Evolutionary conservation across 2,113 vertebrate genomes (phyloP), one percentile per base, ranked within the genome.

Genomic region (Corythoichthys intestinalis): DNA sequence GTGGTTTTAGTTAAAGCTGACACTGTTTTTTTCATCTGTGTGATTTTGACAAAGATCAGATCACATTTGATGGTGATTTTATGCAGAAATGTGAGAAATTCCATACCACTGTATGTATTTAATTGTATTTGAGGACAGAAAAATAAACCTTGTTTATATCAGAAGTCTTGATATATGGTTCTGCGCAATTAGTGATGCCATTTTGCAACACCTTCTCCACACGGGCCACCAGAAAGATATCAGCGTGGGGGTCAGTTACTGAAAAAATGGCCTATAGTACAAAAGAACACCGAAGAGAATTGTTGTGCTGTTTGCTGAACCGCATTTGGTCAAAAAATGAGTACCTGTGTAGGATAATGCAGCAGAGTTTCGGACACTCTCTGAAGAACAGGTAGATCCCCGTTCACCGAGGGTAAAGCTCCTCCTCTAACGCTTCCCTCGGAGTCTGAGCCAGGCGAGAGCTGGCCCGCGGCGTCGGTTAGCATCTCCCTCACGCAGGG

Each of bases 181-280:
- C 97, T 0, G 93, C 93, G 1, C 96, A 95, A 87, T 98, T 95
- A 0, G 96, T 91, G 17, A 99, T 98, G 81, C 94, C 96, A 38
- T 97, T 97, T 85, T 98, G 97, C 17, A 98, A 83, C 41, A 98
- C 96, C 83, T 99, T 99, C 88, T 99, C 97, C 61, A 98, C 92
- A 0, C 95, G 93, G 0, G 91, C 96, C 67, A 99, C 93, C 67
- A 99, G 91, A 84, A 96, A 96, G 82, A 99, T 94, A 76, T 99
- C 96, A 0, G 90, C 76, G 1, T 98, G 95, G 1, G 97, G 96
- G 85, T 95, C 93, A 0, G 95, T 96, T 73, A 98, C 95, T 0
- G 96, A 98, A 85, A 98, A 99, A 83, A 98, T 91, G 0, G 94
- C 96, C 97, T 99, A 77, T 1, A 73, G 41, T 71, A 74, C 34